Base-by-base conservation (phyloP, 1,140 invertebrate species). In the Panulirus ornatus region DNA sequence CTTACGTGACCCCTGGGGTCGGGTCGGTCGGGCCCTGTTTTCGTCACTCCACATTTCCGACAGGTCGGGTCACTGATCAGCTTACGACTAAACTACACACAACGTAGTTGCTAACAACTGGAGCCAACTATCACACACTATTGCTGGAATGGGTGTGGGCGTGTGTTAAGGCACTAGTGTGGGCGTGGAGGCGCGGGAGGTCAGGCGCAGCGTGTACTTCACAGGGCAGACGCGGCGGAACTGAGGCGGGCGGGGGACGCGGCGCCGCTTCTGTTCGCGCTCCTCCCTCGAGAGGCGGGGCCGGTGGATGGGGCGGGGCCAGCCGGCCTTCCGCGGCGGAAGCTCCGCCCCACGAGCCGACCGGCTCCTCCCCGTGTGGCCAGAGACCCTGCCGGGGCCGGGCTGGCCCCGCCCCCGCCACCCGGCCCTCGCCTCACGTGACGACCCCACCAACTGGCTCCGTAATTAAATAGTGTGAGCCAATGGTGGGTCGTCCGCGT, bases 241-340 rank as follows among this genome's bases (percentile, higher is more conserved):
- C 86, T 88, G 86, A 88, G 76, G 86, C 78, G 86, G 84, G 86
- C 75, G 75, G 75, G 86, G 86, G 86, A 88, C 86, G 86, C 86
- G 86, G 86, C 86, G 86, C 86, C 47, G 86, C 86, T 30, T 88
- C 86, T 81, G 76, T 27, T 76, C 38, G 75, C 38, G 75, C 86
- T 76, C 86, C 86, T 79, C 78, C 76, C 44, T 44, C 30, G 40
- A 51, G 86, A 44, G 76, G 76, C 76, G 76, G 76, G 34, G 27
- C 44, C 44, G 51, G 40, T 44, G 14, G 14, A n/a, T 36, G 34
- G 30, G 86, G 86, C 34, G 86, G 86, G 47, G 58, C 78, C 76
- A 81, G 44, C 40, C 54, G 78, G 58, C 58, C 75, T 63, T 51
- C 66, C 76, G 40, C n/a, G 14, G 16, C 8, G 36, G 27, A 14